Evolutionary conservation across 1,140 invertebrate genomes (phyloP).

Genomic region (Ips nitidus): DNA sequence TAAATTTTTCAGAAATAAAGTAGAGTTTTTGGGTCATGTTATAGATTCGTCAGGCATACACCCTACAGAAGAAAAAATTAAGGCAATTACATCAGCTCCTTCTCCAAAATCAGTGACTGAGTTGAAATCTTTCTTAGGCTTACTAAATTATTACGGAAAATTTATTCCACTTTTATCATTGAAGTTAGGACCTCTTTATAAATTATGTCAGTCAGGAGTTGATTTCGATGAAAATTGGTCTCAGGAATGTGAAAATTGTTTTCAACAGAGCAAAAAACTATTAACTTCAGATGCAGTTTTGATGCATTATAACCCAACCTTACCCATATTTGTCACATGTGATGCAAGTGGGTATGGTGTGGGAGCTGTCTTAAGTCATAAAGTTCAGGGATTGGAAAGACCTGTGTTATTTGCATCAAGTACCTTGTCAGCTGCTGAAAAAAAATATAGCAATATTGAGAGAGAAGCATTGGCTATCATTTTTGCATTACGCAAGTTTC

Average conservation of each 20-base stretch:
- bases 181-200: neutral
- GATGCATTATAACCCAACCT: slow-evolving; percentile 37
- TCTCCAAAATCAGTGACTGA: too few relatives aligned
- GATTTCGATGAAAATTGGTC: slow-evolving; percentile 40
- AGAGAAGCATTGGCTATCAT: slow-evolving; percentile 58
- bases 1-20: too few relatives aligned
- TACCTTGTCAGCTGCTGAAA: slow-evolving; percentile 51
- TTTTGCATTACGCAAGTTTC: slow-evolving; percentile 58
- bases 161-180: too few relatives aligned
- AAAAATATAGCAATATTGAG: slow-evolving; percentile 57
- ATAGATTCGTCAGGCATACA: too few relatives aligned
- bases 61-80: too few relatives aligned
- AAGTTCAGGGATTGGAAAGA: slow-evolving; percentile 45
- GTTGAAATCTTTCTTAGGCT: too few relatives aligned
- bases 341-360: slow-evolving; percentile 42
- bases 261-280: slow-evolving; percentile 42
- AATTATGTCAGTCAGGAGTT: neutral
- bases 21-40: too few relatives aligned
- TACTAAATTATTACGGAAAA: too few relatives aligned
- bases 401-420: slow-evolving; percentile 55
- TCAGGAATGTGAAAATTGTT: slow-evolving; percentile 37
- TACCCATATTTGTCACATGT: slow-evolving; percentile 38
- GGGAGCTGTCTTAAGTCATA: slow-evolving; percentile 41
- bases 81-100: too few relatives aligned
- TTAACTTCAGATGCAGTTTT: slow-evolving; percentile 41